Evolutionary conservation across 2,888 invertebrate species (phyloP).

Genomic region (Amiota communis): DNA sequence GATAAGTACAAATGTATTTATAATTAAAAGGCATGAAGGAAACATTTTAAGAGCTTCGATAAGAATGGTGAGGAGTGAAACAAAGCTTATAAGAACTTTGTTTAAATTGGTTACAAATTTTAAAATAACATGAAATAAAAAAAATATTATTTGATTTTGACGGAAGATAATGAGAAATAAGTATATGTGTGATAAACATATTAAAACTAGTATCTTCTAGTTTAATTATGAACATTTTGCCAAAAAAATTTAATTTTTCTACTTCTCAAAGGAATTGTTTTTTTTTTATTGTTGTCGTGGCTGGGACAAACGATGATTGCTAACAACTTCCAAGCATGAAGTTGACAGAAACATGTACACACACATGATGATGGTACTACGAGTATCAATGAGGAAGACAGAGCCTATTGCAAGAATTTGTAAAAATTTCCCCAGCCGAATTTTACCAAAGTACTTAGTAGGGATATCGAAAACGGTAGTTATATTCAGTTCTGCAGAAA

Average conservation of each 20-base stretch:
- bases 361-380: constrained; percentile 26
- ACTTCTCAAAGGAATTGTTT: too few relatives aligned
- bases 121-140: constrained; percentile 63
- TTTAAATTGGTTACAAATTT: constrained; percentile 59
- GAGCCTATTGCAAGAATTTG: constrained; percentile 47
- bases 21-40: constrained; percentile 32
- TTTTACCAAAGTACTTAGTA: constrained; percentile 29
- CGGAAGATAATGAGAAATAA: too few relatives aligned
- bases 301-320: constrained; percentile 47
- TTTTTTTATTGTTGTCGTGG: constrained; percentile 24
- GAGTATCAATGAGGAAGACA: not conserved
- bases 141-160: constrained; percentile 49
- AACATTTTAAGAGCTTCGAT: constrained; percentile 44
- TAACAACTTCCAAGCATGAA: constrained; percentile 29
- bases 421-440: constrained; percentile 41
- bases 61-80: constrained; percentile 19
- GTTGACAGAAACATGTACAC: constrained; percentile 2
- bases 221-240: too few relatives aligned
- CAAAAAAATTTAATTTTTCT: too few relatives aligned
- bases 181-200: too few relatives aligned
- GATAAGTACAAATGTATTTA: constrained; percentile 15
- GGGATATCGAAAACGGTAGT: constrained; percentile 33
- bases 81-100: too few relatives aligned
- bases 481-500: constrained; percentile 17
- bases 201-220: too few relatives aligned